A percentile compares a stretch with the other conserved stretches of the same genome.
Conservation (phyloP, 2,888 invertebrate genomes). For the Oeneis ivallda region DNA sequence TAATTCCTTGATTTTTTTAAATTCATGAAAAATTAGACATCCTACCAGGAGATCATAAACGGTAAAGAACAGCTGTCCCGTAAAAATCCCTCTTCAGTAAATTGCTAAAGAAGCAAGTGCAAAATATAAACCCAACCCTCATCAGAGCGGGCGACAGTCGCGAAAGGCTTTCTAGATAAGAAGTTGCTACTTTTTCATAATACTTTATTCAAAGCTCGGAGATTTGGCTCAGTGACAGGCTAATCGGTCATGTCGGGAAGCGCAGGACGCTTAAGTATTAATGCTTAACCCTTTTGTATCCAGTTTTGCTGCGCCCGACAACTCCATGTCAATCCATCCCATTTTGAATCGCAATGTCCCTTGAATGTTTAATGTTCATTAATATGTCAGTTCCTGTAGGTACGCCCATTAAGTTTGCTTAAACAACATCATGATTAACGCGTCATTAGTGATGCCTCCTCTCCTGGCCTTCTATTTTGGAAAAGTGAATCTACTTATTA, state of each 20-base stretch:
- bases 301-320: conserved; percentile 62
- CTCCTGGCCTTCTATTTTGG: conserved; percentile 27
- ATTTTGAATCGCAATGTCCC: conserved; percentile 53
- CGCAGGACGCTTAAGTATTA: conserved; percentile 73
- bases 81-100: conserved; percentile 33
- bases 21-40: not conserved
- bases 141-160: conserved; percentile 63
- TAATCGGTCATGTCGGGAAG: conserved; percentile 75
- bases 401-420: conserved; percentile 48
- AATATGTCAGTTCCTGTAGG: conserved; percentile 64
- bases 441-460: conserved; percentile 29
- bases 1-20: not conserved
- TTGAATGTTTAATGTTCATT: conserved; percentile 77
- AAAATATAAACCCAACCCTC: conserved; percentile 66
- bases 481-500: not conserved
- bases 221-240: conserved; percentile 75
- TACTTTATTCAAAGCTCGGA: conserved; percentile 77
- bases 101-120: conserved; percentile 42
- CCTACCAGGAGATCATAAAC: conserved; percentile 15
- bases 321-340: conserved; percentile 74
- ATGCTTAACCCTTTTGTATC: conserved; percentile 76
- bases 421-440: conserved; percentile 34
- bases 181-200: conserved; percentile 74
- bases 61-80: conserved; percentile 30
- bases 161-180: conserved; percentile 64